Evolutionary conservation across 2,797 vertebrate genomes (phyloP).

Genomic region (Pelobates cultripes): DNA sequence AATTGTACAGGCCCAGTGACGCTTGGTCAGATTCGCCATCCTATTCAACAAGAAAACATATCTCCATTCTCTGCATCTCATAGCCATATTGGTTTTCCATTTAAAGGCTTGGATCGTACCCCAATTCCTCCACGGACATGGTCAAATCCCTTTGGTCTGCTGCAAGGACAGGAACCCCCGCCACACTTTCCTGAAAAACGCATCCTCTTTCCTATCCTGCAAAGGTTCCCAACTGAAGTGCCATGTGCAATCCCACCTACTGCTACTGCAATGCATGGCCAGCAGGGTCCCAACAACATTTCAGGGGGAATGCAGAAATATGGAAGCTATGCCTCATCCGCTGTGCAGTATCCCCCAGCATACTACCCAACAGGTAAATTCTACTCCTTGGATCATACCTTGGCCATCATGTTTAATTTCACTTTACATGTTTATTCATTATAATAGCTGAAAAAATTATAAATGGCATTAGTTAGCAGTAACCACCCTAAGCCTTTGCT

Average conservation of each 20-base stretch:
- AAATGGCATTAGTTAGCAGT: no score
- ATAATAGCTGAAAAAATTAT: no score
- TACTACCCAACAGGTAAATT: constrained; percentile 74
- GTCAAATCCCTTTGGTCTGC: constrained; percentile 66
- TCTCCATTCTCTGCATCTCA: constrained; percentile 64
- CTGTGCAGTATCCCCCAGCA: constrained; percentile 66
- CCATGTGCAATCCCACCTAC: constrained; percentile 64
- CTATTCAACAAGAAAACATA: constrained; percentile 61
- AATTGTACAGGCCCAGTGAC: constrained; percentile 62
- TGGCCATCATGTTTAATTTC: no score
- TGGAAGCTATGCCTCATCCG: constrained; percentile 59
- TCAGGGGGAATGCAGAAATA: constrained; percentile 62
- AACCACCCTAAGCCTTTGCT: no score
- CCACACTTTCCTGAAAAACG: constrained; percentile 67
- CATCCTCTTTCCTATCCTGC: constrained; percentile 63
- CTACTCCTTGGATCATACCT: neutral
- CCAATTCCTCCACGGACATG: constrained; percentile 68
- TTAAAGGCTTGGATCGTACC: constrained; percentile 64
- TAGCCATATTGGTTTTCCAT: constrained; percentile 58
- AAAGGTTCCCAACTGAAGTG: constrained; percentile 63
- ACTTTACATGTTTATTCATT: no score
- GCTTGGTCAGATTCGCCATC: constrained; percentile 62
- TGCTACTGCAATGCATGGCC: constrained; percentile 62
- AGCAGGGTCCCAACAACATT: constrained; percentile 63
- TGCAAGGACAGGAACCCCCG: constrained; percentile 62